Conservation (phyloP, 2,113 vertebrate species). For the Bos indicus region DNA sequence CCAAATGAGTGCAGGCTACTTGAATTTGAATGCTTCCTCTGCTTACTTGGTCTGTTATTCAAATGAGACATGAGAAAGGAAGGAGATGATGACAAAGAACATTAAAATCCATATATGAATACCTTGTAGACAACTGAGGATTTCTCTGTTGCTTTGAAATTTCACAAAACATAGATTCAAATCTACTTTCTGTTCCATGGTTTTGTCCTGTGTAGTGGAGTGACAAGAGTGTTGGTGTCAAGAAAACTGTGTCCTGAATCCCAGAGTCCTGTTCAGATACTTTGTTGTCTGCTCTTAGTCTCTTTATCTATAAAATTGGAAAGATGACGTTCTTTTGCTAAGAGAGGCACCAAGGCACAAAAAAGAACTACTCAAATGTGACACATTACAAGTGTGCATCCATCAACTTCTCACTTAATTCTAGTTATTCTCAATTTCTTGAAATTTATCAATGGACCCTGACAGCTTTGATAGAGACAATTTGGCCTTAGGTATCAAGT, state of each 20-base stretch:
- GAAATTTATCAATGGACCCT: background rate
- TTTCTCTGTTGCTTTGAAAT: background rate
- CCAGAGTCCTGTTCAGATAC: background rate
- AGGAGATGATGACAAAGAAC: background rate
- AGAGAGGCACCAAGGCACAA: background rate
- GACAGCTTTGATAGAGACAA: background rate
- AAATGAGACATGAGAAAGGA: background rate
- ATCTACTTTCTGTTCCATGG: background rate
- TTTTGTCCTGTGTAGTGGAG: background rate
- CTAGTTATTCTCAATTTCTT: background rate
- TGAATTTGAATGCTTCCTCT: background rate
- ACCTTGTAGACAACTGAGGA: background rate
- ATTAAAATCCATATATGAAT: background rate
- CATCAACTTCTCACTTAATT: background rate
- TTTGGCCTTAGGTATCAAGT: background rate
- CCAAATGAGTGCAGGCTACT: background rate
- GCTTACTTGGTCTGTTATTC: background rate
- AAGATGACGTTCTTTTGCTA: background rate
- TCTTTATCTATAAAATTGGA: background rate
- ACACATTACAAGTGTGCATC: background rate
- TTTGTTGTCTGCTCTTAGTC: background rate
- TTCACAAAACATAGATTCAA: background rate
- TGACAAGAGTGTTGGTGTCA: background rate
- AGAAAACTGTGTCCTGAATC: background rate
- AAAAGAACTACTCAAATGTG: background rate